These are phyloP conservation scores for Poecilia gillii DNA, from an alignment of 2,797 vertebrate genomes.

Conservation along the genomic window DNA sequence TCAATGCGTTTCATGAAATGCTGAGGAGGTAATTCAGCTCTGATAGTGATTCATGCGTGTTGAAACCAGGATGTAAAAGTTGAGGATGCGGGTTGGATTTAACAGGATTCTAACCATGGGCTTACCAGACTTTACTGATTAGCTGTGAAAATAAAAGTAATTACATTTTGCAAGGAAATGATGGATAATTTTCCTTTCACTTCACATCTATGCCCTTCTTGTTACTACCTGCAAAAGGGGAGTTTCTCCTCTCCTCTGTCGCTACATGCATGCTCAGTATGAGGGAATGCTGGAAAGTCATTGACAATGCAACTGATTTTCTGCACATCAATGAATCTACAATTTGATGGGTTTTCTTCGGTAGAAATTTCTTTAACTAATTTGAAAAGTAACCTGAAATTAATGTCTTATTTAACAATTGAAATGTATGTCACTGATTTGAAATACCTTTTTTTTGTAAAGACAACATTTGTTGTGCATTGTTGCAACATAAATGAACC, in stretches of 20 bases:
- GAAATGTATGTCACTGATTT: too few species aligned
- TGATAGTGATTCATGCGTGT: not conserved
- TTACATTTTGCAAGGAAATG: not conserved
- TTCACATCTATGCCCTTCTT: not conserved
- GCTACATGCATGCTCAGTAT: too few species aligned
- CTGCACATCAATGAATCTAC: not conserved
- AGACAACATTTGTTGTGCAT: too few species aligned
- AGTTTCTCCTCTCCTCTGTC: too few species aligned
- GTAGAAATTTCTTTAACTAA: too few species aligned
- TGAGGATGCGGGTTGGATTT: not conserved
- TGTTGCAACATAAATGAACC: not conserved
- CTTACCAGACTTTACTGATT: not conserved
- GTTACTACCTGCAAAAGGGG: not conserved
- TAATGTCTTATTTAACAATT: too few species aligned
- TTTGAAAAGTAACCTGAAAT: too few species aligned
- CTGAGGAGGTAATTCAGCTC: not conserved
- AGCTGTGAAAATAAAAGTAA: not conserved
- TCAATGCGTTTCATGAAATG: not conserved
- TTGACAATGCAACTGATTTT: not conserved
- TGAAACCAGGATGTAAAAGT: not conserved
- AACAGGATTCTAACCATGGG: not conserved
- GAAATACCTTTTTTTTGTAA: too few species aligned
- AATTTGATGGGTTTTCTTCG: too few species aligned
- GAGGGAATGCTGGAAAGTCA: not conserved
- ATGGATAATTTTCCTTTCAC: not conserved